Conservation (phyloP, 1,140 invertebrate genomes). For the Drosophila virilis region DNA sequence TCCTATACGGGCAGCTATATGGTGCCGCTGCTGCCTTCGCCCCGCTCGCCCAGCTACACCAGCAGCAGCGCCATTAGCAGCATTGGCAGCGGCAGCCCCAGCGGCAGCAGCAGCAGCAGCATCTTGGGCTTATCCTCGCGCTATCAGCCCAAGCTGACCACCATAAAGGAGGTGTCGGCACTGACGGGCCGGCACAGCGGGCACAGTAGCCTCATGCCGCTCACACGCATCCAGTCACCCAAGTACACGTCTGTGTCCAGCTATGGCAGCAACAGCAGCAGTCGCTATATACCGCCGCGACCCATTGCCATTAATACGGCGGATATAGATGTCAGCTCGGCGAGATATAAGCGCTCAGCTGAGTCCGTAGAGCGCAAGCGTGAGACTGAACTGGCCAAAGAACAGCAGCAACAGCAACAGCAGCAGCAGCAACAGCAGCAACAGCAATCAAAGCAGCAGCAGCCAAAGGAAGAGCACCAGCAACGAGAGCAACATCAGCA, state of each 20-base stretch:
- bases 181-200: constrained; percentile 59
- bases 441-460: constrained; percentile 4
- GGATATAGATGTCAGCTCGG: constrained; percentile 91
- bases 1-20: constrained; percentile 69
- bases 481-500: constrained; percentile 11
- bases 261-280: constrained; percentile 43
- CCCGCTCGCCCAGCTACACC: constrained; percentile 47
- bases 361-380: constrained; percentile 40
- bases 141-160: constrained; percentile 90
- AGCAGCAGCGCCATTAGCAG: constrained; percentile 26
- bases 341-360: constrained; percentile 85
- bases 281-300: constrained; percentile 85
- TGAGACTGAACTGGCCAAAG: constrained; percentile 1
- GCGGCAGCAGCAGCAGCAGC: constrained; percentile 46
- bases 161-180: constrained; percentile 87
- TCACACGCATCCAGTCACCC: constrained; percentile 84
- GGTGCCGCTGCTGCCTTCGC: constrained; percentile 63
- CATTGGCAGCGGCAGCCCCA: constrained; percentile 18
- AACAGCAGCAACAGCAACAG: constrained; percentile 17
- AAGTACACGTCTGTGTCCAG: constrained; percentile 71
- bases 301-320: constrained; percentile 91
- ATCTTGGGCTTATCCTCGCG: constrained; percentile 81
- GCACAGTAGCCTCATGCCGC: constrained; percentile 70
- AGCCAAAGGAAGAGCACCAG: neutral
- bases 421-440: constrained; percentile 16